phyloP scores from a whole-genome alignment of 2,113 vertebrate species.

The Anthoscopus minutus region DNA sequence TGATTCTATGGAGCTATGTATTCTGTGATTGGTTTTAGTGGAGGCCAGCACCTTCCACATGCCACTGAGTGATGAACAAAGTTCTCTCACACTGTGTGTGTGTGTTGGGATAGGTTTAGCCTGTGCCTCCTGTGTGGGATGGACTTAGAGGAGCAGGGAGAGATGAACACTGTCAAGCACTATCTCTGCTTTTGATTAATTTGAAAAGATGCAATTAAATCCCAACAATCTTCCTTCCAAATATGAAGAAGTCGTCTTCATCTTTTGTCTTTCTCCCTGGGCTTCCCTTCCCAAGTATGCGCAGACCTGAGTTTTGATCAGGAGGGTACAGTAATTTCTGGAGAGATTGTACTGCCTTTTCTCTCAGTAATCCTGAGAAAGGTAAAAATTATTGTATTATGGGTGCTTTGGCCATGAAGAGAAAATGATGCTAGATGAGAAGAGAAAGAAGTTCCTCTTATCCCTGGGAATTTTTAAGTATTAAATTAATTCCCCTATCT shows the following conservation, averaged over 20 bases:
- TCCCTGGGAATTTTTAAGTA: slow-evolving; percentile 69
- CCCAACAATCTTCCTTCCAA: background rate
- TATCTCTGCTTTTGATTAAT: background rate
- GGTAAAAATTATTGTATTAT: slow-evolving; percentile 71
- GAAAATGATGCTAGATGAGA: slow-evolving; percentile 66
- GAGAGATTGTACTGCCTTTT: slow-evolving; percentile 54
- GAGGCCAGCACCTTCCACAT: background rate
- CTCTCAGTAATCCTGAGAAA: slow-evolving; percentile 58
- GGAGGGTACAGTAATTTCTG: slow-evolving; percentile 36
- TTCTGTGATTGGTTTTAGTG: accelerated
- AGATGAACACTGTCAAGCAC: background rate
- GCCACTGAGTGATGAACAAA: background rate
- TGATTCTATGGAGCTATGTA: background rate
- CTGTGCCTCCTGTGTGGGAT: background rate
- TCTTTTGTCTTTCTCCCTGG: slow-evolving; percentile 11
- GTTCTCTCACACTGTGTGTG: background rate
- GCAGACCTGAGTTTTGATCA: slow-evolving; percentile 46
- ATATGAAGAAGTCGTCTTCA: background rate
- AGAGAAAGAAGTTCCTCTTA: slow-evolving; percentile 65
- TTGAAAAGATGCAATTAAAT: background rate
- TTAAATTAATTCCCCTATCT: slow-evolving; percentile 76
- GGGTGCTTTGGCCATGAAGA: slow-evolving; percentile 63
- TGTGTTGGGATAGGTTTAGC: background rate
- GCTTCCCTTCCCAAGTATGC: background rate
- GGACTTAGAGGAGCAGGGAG: background rate